Percentiles rank a stretch among this genome's conserved stretches.
phyloP scores from a whole-genome alignment of 2,888 invertebrate species.

The Tipula confusa region DNA sequence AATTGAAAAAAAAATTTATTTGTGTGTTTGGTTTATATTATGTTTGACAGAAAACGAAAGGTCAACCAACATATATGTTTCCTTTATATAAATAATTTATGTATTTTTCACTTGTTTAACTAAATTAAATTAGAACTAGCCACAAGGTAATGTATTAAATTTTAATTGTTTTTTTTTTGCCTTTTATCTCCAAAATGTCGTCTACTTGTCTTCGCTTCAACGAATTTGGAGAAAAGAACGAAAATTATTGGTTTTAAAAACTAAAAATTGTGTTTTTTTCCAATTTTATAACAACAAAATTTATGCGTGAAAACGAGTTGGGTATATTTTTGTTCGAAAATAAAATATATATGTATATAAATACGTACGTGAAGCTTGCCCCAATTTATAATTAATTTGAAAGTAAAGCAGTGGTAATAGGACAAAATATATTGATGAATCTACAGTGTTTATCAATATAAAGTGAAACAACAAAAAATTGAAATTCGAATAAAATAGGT shows the following conservation, averaged over 20 bases:
- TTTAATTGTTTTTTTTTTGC: neutral
- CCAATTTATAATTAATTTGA: neutral
- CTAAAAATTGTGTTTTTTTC: neutral
- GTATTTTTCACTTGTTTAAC: neutral
- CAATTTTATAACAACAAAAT: neutral
- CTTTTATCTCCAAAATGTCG: constrained; percentile 29
- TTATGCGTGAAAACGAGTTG: neutral
- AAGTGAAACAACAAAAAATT: no score
- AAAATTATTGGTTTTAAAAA: neutral
- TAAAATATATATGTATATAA: no score
- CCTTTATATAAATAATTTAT: no score
- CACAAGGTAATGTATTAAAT: neutral
- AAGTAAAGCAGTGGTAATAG: no score
- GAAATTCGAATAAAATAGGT: no score
- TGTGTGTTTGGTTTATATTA: no score
- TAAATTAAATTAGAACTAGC: neutral
- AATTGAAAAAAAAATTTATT: neutral
- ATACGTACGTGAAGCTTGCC: neutral
- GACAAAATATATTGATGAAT: no score
- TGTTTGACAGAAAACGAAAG: no score
- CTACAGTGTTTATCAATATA: no score
- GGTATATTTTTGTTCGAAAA: neutral
- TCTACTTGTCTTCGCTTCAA: neutral
- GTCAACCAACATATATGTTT: no score
- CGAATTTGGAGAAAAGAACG: constrained; percentile 25